Conservation (phyloP, 2,113 vertebrate genomes). For the Mohoua ochrocephala region DNA sequence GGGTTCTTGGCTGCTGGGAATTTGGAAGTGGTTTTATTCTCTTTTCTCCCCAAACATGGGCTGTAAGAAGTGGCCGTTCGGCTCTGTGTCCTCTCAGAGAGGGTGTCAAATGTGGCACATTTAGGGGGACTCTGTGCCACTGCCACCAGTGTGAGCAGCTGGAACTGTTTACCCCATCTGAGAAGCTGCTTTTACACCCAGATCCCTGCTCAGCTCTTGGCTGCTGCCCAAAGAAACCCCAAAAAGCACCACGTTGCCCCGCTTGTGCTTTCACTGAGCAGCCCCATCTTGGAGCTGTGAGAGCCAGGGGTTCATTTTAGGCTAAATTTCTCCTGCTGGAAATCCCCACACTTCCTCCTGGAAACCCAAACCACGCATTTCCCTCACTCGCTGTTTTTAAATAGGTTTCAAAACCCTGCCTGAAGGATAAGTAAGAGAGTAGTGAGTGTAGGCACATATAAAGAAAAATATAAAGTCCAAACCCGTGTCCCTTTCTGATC, state of each 20-base stretch:
- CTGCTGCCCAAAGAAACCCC: background rate
- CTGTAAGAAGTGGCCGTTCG: rapidly evolving
- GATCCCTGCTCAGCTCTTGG: background rate
- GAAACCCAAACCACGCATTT: constrained; percentile 12
- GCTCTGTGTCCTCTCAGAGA: background rate
- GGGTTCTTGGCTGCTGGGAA: background rate
- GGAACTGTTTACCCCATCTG: background rate
- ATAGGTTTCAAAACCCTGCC: background rate
- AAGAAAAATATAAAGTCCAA: background rate
- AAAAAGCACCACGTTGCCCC: background rate
- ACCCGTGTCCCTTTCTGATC: background rate
- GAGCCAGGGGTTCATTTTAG: background rate
- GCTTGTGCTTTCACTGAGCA: background rate
- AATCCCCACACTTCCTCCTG: constrained; percentile 16
- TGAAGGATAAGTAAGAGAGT: background rate
- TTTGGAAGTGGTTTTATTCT: rapidly evolving
- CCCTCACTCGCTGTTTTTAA: constrained; percentile 1
- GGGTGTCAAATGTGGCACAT: background rate
- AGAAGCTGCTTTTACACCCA: background rate
- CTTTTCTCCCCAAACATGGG: rapidly evolving
- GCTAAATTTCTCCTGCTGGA: constrained; percentile 31
- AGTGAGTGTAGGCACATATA: background rate
- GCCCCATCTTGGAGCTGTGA: background rate
- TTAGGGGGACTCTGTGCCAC: background rate
- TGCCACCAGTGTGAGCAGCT: background rate